A percentile compares a stretch with the other conserved stretches of the same genome.
Evolutionary conservation across 2,113 vertebrate species (phyloP).

Genomic region (Odontesthes bonariensis): DNA sequence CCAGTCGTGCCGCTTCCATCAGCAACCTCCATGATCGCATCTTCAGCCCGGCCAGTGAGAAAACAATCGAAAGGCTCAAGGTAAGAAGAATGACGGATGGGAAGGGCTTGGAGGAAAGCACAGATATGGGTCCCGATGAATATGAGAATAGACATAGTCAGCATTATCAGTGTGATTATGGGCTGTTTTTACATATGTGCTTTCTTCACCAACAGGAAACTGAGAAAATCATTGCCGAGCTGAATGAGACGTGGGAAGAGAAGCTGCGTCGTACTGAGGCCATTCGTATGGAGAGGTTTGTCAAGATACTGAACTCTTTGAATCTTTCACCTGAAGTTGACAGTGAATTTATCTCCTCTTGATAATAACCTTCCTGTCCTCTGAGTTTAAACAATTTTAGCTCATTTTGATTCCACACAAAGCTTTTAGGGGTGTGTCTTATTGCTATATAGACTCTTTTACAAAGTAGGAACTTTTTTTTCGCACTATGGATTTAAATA

Average conservation of each 20-base stretch:
- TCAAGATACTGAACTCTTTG: background rate
- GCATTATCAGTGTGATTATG: background rate
- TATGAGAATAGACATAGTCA: background rate
- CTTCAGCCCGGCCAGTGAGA: conserved; percentile 94
- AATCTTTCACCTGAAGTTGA: too few species aligned
- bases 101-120: background rate
- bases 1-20: conserved; percentile 92
- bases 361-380: too few species aligned
- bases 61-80: conserved; percentile 96
- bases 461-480: too few species aligned
- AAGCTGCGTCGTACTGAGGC: conserved; percentile 95
- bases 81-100: conserved; percentile 68
- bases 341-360: too few species aligned
- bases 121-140: background rate
- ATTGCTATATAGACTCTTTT: too few species aligned
- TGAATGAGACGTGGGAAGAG: conserved; percentile 99
- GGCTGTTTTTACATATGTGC: background rate
- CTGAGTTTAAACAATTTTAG: too few species aligned
- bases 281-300: conserved; percentile 96
- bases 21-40: conserved; percentile 95
- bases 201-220: conserved; percentile 86
- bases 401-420: too few species aligned
- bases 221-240: conserved; percentile 97
- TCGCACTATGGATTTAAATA: too few species aligned
- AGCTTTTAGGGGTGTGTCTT: too few species aligned